phyloP scores from a whole-genome alignment of 2,113 vertebrate species.

The Myanophis thanlyinensis region DNA sequence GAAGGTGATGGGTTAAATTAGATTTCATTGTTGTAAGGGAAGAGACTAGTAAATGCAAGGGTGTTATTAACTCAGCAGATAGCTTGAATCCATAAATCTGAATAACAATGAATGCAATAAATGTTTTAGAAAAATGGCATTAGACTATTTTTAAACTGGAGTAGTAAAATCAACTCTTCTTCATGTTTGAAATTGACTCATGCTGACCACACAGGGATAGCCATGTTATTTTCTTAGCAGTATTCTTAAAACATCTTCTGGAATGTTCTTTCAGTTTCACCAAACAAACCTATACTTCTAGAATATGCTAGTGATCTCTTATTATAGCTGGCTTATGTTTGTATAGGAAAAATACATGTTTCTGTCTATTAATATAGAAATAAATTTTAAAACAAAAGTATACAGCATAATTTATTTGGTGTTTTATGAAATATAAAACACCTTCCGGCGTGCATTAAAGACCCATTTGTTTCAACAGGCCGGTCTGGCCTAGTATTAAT shows the following conservation, averaged over 20 bases:
- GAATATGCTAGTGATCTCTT: not conserved
- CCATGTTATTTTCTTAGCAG: not conserved
- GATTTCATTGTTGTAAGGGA: conserved; percentile 44
- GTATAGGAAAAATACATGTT: conserved; percentile 61
- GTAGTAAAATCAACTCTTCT: conserved; percentile 36
- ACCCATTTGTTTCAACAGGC: too few species aligned
- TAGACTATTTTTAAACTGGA: conserved; percentile 59
- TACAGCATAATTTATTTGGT: not conserved
- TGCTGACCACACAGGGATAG: not conserved
- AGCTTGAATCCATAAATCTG: conserved; percentile 45
- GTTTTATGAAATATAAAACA: not conserved
- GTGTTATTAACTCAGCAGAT: conserved; percentile 41
- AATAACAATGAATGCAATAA: conserved; percentile 52
- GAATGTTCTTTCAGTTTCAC: not conserved
- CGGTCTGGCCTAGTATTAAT: too few species aligned
- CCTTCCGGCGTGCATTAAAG: too few species aligned
- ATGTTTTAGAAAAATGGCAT: conserved; percentile 53
- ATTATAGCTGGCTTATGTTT: conserved; percentile 45
- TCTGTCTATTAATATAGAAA: conserved; percentile 62
- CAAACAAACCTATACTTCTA: not conserved
- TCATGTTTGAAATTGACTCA: not conserved
- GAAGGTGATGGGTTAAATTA: not conserved
- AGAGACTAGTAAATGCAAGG: conserved; percentile 27
- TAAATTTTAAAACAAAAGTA: conserved; percentile 41
- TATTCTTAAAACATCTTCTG: not conserved